Evolutionary conservation across 1,140 invertebrate species (phyloP), one percentile per base, ranked within the genome.

Genomic region (Pseudomyrmex dendroicus): DNA sequence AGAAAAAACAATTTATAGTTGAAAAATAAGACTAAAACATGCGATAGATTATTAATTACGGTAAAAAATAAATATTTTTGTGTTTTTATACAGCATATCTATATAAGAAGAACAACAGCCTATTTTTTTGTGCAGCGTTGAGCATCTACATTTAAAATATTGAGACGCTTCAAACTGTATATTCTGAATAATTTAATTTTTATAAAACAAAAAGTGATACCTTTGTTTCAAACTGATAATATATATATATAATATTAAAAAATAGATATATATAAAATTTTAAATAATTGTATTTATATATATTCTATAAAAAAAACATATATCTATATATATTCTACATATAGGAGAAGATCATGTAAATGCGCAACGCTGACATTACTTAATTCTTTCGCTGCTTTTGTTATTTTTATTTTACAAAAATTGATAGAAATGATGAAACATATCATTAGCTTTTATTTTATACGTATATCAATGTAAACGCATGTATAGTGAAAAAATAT

Each of bases 11-110:
- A 12, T 9, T 8, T 9, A 50, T 67, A 5, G 61, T 66, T 25
- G 15, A 35, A 15, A 5, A 7, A 13, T 15, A 2, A 22, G 20
- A 1, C 25, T 48, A 17, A 73, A 20, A 10, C 15, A 20, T 12
- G 17, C 46, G 2, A 12, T 63, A 0, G 9, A 13, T 52, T 52
- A 13, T 52, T 13, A 3, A 52, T 0, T 10, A 52, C 13, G 12
- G 1, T 56, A 13, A 77, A 56, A 13, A 48, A 22, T 56, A 54
- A 61, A 73, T 25, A 67, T 25, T 44, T 64, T 67, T 68, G 74
- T 44, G 50, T 77, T 77, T 35, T 68, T 77, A 56, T 77, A 77
- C 66, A 13, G 35, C 17, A 67, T 77, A 77, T 68, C 17, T 57
- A 73, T 17, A n/a, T 13, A 20, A 56, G 4, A 22, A 56, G 46